These are phyloP conservation scores for Channallabes apus DNA, from an alignment of 2,797 vertebrate species.

Conservation along the genomic window DNA sequence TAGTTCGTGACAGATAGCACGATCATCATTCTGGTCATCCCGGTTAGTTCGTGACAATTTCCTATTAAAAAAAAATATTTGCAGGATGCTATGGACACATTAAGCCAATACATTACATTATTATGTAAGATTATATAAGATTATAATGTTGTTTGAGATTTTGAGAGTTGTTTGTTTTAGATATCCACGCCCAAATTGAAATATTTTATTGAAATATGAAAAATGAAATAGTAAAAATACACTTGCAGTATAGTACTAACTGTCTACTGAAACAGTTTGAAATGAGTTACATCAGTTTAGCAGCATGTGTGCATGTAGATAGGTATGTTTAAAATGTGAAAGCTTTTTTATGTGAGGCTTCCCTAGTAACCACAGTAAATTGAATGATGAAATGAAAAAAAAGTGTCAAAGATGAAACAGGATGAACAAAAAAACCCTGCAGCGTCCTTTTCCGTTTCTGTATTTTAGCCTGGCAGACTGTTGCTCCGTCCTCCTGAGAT, in stretches of 20 bases:
- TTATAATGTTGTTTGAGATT: background rate
- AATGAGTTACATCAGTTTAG: background rate
- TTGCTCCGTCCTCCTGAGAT: slow-evolving; percentile 3
- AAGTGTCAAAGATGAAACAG: background rate
- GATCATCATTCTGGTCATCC: too few species aligned
- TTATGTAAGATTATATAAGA: too few species aligned
- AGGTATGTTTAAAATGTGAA: background rate
- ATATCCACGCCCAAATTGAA: background rate
- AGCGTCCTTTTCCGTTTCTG: background rate
- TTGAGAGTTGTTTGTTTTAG: background rate
- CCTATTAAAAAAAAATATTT: too few species aligned
- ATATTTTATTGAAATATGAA: background rate
- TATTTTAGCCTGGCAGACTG: slow-evolving; percentile 39
- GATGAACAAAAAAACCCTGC: slow-evolving; percentile 24
- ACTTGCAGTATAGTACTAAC: background rate
- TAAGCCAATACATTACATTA: too few species aligned
- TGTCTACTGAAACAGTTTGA: background rate
- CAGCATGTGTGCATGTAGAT: background rate
- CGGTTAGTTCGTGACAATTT: too few species aligned
- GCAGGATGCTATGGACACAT: too few species aligned
- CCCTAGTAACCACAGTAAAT: background rate
- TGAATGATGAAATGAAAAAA: slow-evolving; percentile 23
- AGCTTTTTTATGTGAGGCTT: background rate
- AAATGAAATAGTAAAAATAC: background rate
- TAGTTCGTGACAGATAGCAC: too few species aligned